Base-by-base conservation (phyloP, 92 coral and sea anemone genomes). In the Epizoanthus ramosus region DNA sequence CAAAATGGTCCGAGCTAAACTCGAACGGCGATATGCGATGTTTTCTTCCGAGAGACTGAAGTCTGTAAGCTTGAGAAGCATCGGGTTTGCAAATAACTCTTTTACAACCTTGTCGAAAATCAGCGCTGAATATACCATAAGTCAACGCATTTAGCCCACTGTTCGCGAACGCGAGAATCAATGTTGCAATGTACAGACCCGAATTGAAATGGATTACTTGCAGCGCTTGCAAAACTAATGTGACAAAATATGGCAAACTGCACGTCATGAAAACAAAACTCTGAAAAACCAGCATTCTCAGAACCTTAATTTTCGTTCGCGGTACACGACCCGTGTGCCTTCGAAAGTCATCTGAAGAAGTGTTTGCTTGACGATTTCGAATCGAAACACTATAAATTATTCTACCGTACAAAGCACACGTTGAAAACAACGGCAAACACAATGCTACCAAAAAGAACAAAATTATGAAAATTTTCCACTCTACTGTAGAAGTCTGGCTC, bases 101-200 rank as follows among this genome's bases (percentile, higher is more conserved):
- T 39, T 94, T 93, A 65, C 98, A 95, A 50, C 98, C 98, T 21
- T 90, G 95, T 16, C 98, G 94, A 86, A 95, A 95, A 69, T 95
- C 98, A 28, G 90, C 92, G 39, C 91, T 95, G 89, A 95, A 95
- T 0, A 95, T 61, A 28, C 96, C 88, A 56, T 95, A 95, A 25
- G 94, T 88, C 35, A 91, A 53, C 14, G 94, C 95, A 57, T 92
- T 95, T 19, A 92, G 79, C 0, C 90, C 89, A 3, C 93, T 83
- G 69, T 92, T 93, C 19, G 94, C 82, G 67, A 85, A 95, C 17
- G 93, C 86, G 14, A 87, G 72, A 60, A 93, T 64, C 39, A 92
- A 60, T 3, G 91, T 80, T 25, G 88, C 79, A 73, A 91, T 83
- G 69, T 90, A 84, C 74, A 79, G 65, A 45, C 65, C 71, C 21